Conservation (phyloP, 2,113 vertebrate species). For the Eubucco bourcierii region DNA sequence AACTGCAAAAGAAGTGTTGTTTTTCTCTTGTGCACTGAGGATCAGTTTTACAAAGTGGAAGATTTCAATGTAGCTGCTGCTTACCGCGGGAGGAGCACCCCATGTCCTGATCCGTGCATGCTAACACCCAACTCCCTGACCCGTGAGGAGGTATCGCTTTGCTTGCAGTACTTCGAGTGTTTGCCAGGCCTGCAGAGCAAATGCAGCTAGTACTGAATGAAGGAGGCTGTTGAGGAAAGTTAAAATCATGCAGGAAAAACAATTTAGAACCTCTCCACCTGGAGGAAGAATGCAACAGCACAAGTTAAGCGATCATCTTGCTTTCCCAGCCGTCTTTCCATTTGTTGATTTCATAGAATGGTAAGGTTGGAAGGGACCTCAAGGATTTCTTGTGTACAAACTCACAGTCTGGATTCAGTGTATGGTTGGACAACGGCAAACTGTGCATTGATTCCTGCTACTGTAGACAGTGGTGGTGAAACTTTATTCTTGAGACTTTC, state of each 20-base stretch:
- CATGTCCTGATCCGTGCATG: not conserved
- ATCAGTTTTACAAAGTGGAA: slow-evolving; percentile 6
- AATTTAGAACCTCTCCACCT: not conserved
- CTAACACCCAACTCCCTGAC: not conserved
- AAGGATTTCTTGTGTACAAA: too few species aligned
- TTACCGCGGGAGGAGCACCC: not conserved
- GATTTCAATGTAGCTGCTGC: not conserved
- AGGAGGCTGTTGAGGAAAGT: not conserved
- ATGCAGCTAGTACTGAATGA: not conserved
- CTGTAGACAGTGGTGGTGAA: too few species aligned
- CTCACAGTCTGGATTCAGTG: too few species aligned
- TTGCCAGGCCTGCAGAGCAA: not conserved
- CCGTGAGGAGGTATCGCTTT: not conserved
- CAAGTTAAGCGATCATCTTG: too few species aligned
- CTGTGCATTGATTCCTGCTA: too few species aligned
- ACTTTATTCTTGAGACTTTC: not conserved
- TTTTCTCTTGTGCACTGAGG: not conserved
- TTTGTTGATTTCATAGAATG: too few species aligned
- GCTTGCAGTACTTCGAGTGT: not conserved
- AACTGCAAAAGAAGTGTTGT: not conserved
- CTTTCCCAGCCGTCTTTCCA: too few species aligned
- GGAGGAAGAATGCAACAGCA: not conserved
- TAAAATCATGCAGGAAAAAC: not conserved
- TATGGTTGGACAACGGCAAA: too few species aligned
- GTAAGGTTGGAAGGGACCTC: too few species aligned